Evolutionary conservation across 2,113 vertebrate species (phyloP).

Genomic region (Brachyhypopomus gauderio): DNA sequence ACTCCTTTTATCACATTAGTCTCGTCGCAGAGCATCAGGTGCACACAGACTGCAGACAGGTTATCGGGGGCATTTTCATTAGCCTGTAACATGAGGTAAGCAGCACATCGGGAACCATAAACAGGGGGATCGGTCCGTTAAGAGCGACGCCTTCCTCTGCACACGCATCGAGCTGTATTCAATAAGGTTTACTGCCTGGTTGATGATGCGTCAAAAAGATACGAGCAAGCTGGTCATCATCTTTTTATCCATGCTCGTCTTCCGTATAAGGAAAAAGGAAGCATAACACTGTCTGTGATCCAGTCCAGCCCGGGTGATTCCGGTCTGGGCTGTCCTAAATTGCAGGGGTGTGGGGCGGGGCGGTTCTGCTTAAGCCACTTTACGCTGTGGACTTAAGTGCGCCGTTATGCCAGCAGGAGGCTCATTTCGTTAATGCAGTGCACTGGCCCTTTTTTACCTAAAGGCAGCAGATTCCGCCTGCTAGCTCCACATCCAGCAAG

Average conservation of each 20-base stretch:
- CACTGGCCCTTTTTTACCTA: constrained; percentile 22
- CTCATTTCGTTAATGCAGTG: constrained; percentile 56
- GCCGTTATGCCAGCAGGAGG: constrained; percentile 23
- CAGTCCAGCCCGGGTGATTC: not conserved
- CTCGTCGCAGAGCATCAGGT: constrained; percentile 36
- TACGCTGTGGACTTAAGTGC: constrained; percentile 38
- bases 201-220: not conserved
- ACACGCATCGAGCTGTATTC: not conserved
- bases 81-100: constrained; percentile 39
- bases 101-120: constrained; percentile 14
- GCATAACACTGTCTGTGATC: not conserved
- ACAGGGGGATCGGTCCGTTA: not conserved
- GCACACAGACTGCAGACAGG: constrained; percentile 26
- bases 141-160: not conserved
- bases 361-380: constrained; percentile 14
- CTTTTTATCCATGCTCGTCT: not conserved
- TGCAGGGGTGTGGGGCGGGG: not conserved
- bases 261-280: not conserved
- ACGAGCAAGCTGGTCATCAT: not conserved
- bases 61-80: constrained; percentile 35
- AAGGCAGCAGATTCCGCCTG: constrained; percentile 58
- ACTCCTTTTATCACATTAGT: constrained; percentile 33
- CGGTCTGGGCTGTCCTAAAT: not conserved
- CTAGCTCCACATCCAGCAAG: constrained; percentile 50
- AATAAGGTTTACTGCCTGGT: constrained; percentile 20